Conservation (phyloP, 2,797 vertebrate species). For the Bradypus variegatus region DNA sequence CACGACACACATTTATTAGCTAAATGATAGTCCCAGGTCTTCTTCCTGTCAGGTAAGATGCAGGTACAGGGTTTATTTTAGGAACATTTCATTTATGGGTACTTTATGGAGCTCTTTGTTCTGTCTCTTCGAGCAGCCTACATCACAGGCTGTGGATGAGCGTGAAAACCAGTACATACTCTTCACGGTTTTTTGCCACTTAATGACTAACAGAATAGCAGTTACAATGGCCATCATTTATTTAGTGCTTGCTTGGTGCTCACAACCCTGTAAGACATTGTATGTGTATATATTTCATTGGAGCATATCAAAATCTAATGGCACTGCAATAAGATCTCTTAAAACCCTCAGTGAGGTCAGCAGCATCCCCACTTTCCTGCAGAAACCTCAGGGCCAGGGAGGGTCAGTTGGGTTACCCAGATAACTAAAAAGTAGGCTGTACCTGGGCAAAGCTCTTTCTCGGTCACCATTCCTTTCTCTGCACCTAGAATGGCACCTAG, state of each 20-base stretch:
- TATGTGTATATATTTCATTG: not conserved
- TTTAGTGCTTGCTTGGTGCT: not conserved
- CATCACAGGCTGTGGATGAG: fast-evolving
- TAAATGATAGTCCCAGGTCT: not conserved
- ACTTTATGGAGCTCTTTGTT: not conserved
- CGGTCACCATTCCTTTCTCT: not conserved
- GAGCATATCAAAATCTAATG: not conserved
- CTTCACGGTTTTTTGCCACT: not conserved
- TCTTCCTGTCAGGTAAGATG: not conserved
- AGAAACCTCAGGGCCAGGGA: not conserved
- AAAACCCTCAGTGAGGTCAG: not conserved
- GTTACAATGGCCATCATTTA: not conserved
- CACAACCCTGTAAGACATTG: not conserved
- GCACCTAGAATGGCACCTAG: not conserved
- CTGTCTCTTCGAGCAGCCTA: not conserved
- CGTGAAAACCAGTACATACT: not conserved
- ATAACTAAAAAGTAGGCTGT: not conserved
- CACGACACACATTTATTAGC: not conserved
- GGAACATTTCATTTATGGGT: not conserved
- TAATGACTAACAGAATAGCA: not conserved
- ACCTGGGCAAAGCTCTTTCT: fast-evolving
- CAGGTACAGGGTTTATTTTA: not conserved
- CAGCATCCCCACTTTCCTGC: not conserved
- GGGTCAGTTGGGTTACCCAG: not conserved
- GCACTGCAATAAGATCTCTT: fast-evolving